Evolutionary conservation across 1,140 invertebrate species (phyloP), one percentile per base, ranked within the genome.

Genomic region (Cataglyphis hispanica): DNA sequence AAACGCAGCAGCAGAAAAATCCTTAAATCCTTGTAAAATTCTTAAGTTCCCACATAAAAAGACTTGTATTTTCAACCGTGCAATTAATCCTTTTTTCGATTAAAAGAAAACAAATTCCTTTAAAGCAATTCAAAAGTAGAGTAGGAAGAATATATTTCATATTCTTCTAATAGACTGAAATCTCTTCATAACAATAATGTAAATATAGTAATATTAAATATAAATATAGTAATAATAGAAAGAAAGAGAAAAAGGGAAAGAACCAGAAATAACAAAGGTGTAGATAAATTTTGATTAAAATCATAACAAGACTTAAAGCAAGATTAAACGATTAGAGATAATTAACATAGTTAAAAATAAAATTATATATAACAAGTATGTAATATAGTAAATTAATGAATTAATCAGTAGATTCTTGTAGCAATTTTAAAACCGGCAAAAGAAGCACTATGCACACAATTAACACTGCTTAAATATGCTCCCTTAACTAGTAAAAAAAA

Each of bases 311-410:
- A 53, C 3, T n/a, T n/a, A n/a, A 5, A 46, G 5, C 16, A 56
- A 56, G n/a, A 43, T 40, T 4, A 67, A n/a, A 25, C 7, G 34
- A 40, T 40, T 67, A 10, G 8, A 66, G 10, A 43, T 13, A 43
- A 43, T 10, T 40, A 40, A 11, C 2, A 13, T 11, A 40, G 6
- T 3, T 66, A 1, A 5, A 40, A 31, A 31, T 31, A n/a, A 64
- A 7, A 63, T 63, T 8, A 2, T 22, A 43, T 19, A 25, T 22
- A 22, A 40, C 8, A 63, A 6, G 5, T 22, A 50, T 19, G 10
- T 5, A 50, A 34, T 53, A 72, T 34, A 34, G 0, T 53, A 72
- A 72, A 53, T 72, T 34, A 72, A 72, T 46, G 11, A 0, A 72
- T 22, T 72, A 72, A 34, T 46, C 4, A 70, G 40, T 1, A 10